Evolutionary conservation across 2,797 vertebrate genomes (phyloP).

Genomic region (Columba guinea): DNA sequence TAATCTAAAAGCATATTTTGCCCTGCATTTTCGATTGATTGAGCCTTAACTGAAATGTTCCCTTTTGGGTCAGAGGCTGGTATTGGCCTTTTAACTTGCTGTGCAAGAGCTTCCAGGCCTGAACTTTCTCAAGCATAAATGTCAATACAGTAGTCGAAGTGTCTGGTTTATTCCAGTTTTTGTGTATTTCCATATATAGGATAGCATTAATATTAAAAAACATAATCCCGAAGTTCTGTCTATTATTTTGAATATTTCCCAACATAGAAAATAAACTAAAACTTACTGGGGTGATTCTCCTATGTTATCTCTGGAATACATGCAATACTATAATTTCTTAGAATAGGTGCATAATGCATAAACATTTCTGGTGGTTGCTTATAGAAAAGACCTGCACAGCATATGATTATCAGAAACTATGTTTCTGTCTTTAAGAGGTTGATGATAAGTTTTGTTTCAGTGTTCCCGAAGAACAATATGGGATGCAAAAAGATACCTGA

Average conservation of each 20-base stretch:
- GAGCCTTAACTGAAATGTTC: conserved; percentile 54
- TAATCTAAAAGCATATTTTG: conserved; percentile 36
- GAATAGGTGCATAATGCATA: neutral
- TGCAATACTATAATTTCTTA: neutral
- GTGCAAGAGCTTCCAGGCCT: conserved; percentile 64
- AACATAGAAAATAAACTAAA: neutral
- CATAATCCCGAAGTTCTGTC: neutral
- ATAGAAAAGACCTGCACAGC: neutral
- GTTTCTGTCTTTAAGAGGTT: neutral
- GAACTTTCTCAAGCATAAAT: conserved; percentile 72
- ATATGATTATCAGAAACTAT: neutral
- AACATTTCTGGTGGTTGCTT: neutral
- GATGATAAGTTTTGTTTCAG: neutral
- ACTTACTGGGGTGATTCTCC: neutral
- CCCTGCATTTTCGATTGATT: conserved; percentile 62
- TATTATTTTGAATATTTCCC: neutral
- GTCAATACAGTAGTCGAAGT: conserved; percentile 60
- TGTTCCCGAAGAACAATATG: neutral
- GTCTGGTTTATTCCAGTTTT: neutral
- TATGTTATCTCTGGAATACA: conserved; percentile 19
- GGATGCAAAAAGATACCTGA: neutral
- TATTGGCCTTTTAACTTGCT: conserved; percentile 61
- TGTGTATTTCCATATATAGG: neutral
- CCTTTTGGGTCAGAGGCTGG: conserved; percentile 65
- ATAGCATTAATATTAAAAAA: conserved; percentile 20